Conservation (phyloP, 2,888 invertebrate genomes). For the Dascillus cervinus region DNA sequence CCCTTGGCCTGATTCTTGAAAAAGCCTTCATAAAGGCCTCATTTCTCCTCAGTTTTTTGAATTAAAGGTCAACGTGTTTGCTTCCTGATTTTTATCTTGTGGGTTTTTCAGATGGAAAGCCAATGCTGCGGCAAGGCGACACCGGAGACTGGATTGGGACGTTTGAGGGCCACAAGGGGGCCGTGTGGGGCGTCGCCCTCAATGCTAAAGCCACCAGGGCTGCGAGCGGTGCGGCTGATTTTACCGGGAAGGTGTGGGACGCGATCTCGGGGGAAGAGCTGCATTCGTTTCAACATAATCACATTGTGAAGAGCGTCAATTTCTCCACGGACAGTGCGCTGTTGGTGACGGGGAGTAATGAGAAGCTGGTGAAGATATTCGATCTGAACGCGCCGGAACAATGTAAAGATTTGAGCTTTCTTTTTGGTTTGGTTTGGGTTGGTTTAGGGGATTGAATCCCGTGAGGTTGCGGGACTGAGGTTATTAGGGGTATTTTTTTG, state of each 20-base stretch:
- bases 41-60: slow-evolving; percentile 19
- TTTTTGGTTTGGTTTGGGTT: too few relatives aligned
- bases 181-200: slow-evolving; percentile 96
- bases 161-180: slow-evolving; percentile 97
- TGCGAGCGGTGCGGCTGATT: slow-evolving; percentile 95
- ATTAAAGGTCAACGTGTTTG: slow-evolving; percentile 17
- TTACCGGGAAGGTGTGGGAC: slow-evolving; percentile 95
- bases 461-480: too few relatives aligned
- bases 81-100: slow-evolving; percentile 21
- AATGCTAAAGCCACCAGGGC: slow-evolving; percentile 85
- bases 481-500: too few relatives aligned
- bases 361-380: slow-evolving; percentile 85
- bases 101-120: slow-evolving; percentile 98
- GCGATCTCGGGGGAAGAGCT: slow-evolving; percentile 88
- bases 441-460: too few relatives aligned
- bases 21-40: slow-evolving; percentile 22
- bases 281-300: slow-evolving; percentile 90
- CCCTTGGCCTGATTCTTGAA: slow-evolving; percentile 44
- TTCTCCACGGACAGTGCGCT: slow-evolving; percentile 76
- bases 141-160: slow-evolving; percentile 99
- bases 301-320: slow-evolving; percentile 93
- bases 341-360: slow-evolving; percentile 89
- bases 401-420: too few relatives aligned
- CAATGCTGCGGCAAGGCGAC: slow-evolving; percentile 95
- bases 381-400: slow-evolving; percentile 86